Conservation (phyloP, 2,113 vertebrate species). For the Ceuthmochares aereus region DNA sequence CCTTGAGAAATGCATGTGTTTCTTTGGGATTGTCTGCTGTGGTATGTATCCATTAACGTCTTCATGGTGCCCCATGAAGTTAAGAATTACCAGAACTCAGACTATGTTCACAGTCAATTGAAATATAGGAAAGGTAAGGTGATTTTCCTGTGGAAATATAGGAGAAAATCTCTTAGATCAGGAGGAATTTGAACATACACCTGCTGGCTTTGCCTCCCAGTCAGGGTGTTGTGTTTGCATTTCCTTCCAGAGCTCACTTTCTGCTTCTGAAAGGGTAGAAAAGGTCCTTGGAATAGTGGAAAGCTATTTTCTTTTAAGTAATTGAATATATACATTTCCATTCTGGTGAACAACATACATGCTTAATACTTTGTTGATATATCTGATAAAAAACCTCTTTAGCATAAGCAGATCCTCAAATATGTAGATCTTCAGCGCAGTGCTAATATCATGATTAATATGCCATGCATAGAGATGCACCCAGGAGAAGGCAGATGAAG, state of each 20-base stretch:
- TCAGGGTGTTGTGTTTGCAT: background rate
- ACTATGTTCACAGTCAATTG: background rate
- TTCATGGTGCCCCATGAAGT: background rate
- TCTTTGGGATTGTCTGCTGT: background rate
- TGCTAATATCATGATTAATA: constrained; percentile 13
- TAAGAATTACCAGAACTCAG: background rate
- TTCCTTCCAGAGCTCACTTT: constrained; percentile 23
- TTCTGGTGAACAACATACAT: background rate
- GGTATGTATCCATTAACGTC: background rate
- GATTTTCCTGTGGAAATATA: background rate
- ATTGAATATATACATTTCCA: constrained; percentile 23
- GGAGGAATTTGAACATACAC: background rate
- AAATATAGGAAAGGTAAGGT: background rate
- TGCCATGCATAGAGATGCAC: background rate
- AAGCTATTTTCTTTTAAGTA: constrained; percentile 25
- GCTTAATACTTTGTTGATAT: constrained; percentile 18
- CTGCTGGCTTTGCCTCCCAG: background rate
- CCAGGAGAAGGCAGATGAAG: constrained; percentile 18
- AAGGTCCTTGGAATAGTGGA: background rate
- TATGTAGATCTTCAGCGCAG: background rate
- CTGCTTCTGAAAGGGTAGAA: background rate
- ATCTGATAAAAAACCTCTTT: background rate
- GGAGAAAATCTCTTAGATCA: background rate
- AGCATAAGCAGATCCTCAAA: background rate
- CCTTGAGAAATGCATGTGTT: background rate